Base-by-base conservation (phyloP, 2,113 vertebrate genomes). In the Corapipo altera region DNA sequence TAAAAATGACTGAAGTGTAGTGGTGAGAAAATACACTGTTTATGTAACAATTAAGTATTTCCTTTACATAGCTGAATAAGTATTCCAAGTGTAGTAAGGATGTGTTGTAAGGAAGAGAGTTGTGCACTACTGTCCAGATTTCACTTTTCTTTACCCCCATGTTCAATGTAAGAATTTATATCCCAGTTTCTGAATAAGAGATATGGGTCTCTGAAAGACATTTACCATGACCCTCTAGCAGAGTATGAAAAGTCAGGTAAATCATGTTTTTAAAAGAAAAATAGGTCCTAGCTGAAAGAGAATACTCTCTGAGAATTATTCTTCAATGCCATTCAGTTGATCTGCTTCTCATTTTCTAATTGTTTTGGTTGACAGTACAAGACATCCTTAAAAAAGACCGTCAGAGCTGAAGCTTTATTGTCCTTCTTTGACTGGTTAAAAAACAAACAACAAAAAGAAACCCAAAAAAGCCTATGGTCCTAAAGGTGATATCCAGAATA, bases 281-380 rank as follows among this genome's bases (percentile, higher is more conserved):
- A 80, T 15, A 90, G 6, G 33, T 67, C 43, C 71, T 55, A 76
- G 55, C 51, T 55, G 76, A 83, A 93, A 79, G 23, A 94, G 9
- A 79, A 59, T 35, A 52, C 15, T 27, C 43, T 79, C 74, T 39
- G 62, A 44, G 27, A 95, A 91, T 77, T 85, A 64, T 70, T 88
- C 46, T 73, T 62, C 51, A 90, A 27, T 62, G 55, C 3, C 64
- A 76, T 70, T 88, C 51, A 74, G 54, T 5, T 90, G 74, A 89
- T 85, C 82, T 92, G 75, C 52, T 94, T 95, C 52, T 94, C 57
- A 83, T 88, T 83, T 85, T 75, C 57, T 41, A 32, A 43, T 57
- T 57, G 70, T n/a, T 89, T 81, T 65, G 4, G 7, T 11, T 43
- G 41, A 85, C 74, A 95, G 58, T 87, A 92, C 86, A 92, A 89